Percentiles rank a stretch among this genome's conserved stretches.
These are phyloP conservation scores for Antechinus stuartii DNA, from an alignment of 2,113 vertebrate species.

Conservation along the genomic window DNA sequence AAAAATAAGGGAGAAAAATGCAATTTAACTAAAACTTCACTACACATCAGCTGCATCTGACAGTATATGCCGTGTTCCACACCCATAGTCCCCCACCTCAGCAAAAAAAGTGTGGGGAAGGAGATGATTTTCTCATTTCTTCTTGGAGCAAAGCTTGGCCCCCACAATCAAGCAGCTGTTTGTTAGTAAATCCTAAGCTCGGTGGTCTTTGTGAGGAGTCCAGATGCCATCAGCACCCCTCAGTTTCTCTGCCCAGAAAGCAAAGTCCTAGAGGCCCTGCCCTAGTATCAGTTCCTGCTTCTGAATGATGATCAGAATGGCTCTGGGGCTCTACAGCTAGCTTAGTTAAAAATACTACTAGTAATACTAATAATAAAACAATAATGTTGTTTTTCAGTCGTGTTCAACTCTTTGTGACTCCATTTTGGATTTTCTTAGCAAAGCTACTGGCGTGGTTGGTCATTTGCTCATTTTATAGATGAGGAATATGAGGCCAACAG, in stretches of 20 bases:
- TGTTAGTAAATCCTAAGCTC: background rate
- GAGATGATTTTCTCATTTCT: background rate
- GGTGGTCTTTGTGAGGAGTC: too few species aligned
- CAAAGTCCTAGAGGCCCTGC: too few species aligned
- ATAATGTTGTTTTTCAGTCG: background rate
- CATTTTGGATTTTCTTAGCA: background rate
- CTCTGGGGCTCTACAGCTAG: background rate
- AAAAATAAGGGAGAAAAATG: too few species aligned
- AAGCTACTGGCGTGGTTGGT: background rate
- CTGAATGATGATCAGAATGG: background rate
- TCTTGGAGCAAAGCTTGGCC: background rate
- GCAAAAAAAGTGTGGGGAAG: background rate
- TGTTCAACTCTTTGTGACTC: background rate
- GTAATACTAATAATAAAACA: background rate
- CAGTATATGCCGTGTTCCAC: too few species aligned
- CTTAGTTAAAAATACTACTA: background rate
- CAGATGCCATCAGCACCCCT: too few species aligned
- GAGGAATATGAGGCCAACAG: background rate
- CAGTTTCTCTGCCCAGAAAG: too few species aligned
- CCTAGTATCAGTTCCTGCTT: background rate
- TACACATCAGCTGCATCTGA: too few species aligned
- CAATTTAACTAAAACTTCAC: too few species aligned
- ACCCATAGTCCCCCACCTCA: background rate
- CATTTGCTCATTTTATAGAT: background rate
- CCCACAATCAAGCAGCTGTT: background rate